Conservation (phyloP, 2,888 invertebrate genomes). For the Strigamia transsilvanica region DNA sequence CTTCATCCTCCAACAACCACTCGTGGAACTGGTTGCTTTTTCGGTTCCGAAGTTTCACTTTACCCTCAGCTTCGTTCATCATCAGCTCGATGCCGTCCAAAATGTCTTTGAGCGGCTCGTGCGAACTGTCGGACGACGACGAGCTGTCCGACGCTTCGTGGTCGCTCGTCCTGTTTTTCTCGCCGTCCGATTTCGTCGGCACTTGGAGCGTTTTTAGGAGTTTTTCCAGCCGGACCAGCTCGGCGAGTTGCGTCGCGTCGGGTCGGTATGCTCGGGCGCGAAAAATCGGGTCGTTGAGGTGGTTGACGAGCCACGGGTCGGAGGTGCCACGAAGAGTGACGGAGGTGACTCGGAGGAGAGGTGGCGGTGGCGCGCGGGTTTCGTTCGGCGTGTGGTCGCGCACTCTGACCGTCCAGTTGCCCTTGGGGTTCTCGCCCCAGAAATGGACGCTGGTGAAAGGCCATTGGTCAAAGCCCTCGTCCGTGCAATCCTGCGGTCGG, state of each 20-base stretch:
- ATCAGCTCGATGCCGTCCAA: not conserved
- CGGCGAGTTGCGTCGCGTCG: not conserved
- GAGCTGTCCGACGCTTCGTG: not conserved
- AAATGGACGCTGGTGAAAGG: conserved; percentile 67
- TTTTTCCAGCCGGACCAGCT: not conserved
- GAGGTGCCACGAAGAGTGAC: not conserved
- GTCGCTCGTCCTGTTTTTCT: not conserved
- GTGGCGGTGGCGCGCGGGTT: not conserved
- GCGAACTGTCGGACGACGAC: conserved; percentile 4
- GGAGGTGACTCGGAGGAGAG: not conserved
- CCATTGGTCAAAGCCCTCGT: conserved; percentile 65
- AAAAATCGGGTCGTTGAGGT: not conserved
- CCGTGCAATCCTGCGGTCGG: conserved; percentile 63
- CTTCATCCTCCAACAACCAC: conserved; percentile 27
- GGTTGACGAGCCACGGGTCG: not conserved
- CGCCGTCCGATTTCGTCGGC: not conserved
- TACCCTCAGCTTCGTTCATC: not conserved
- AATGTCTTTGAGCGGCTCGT: not conserved
- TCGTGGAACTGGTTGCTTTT: conserved; percentile 1
- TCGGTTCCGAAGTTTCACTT: not conserved
- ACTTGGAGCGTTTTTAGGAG: not conserved
- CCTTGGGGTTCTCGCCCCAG: conserved; percentile 67
- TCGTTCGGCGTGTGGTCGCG: conserved; percentile 56
- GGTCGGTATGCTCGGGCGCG: not conserved
- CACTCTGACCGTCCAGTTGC: conserved; percentile 63